Percentiles rank a stretch among this genome's conserved stretches.
These are phyloP conservation scores for Chascanopsetta lugubris DNA, from an alignment of 2,113 vertebrate genomes.

Conservation along the genomic window DNA sequence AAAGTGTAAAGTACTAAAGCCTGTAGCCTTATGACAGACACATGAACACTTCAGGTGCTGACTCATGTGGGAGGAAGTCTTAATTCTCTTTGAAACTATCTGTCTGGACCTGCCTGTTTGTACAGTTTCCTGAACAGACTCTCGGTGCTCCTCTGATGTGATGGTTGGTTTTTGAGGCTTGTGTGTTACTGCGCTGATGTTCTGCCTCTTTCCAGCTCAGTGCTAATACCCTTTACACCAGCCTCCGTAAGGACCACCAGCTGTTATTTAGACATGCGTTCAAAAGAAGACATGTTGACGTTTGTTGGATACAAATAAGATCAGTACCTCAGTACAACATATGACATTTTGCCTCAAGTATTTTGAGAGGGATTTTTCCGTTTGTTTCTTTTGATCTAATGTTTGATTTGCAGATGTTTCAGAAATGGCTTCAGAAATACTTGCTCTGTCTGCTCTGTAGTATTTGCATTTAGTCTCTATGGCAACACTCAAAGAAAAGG, in stretches of 20 bases:
- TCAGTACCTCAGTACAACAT: too few species aligned
- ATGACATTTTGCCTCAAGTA: too few species aligned
- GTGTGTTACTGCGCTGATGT: background rate
- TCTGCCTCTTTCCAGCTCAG: constrained; percentile 12
- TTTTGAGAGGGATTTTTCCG: too few species aligned
- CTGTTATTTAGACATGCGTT: too few species aligned
- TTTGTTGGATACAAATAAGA: too few species aligned
- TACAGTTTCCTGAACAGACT: constrained; percentile 27
- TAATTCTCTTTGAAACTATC: constrained; percentile 23
- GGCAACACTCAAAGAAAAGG: constrained; percentile 2
- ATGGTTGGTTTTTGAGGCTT: constrained; percentile 2
- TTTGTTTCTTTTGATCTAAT: too few species aligned
- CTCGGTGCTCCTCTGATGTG: constrained; percentile 44
- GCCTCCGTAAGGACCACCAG: background rate
- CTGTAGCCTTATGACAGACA: constrained; percentile 10
- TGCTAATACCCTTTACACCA: constrained; percentile 8
- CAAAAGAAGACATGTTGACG: too few species aligned
- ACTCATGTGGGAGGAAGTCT: constrained; percentile 14
- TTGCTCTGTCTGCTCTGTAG: too few species aligned
- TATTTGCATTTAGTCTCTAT: constrained; percentile 22
- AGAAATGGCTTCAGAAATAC: too few species aligned
- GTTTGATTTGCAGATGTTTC: too few species aligned
- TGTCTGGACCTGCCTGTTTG: constrained; percentile 55
- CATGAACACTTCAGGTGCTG: constrained; percentile 5
- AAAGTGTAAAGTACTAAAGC: constrained; percentile 1